Percentiles rank a stretch among this genome's conserved stretches.
phyloP scores from a whole-genome alignment of 2,113 vertebrate species.

The Malaclemys terrapin region DNA sequence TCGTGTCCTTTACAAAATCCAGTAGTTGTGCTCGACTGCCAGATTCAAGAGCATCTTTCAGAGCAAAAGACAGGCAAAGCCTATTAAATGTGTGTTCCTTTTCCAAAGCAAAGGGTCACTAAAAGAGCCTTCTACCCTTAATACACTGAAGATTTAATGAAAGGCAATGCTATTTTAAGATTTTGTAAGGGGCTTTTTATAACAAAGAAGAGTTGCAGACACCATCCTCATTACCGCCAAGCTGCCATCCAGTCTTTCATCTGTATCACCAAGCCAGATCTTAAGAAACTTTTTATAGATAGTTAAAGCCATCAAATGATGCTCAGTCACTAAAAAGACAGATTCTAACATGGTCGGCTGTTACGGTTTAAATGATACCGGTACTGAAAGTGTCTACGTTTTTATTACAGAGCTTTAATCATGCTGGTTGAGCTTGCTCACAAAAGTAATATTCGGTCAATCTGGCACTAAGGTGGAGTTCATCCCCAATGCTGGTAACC shows the following conservation, averaged over 20 bases:
- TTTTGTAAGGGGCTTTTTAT: slow-evolving; percentile 63
- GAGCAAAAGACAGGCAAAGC: slow-evolving; percentile 40
- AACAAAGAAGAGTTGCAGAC: slow-evolving; percentile 65
- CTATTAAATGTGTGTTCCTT: slow-evolving; percentile 38
- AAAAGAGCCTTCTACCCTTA: slow-evolving; percentile 60
- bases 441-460: not conserved
- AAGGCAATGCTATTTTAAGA: slow-evolving; percentile 76
- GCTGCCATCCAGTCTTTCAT: slow-evolving; percentile 63
- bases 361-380: slow-evolving; percentile 59
- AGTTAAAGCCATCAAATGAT: slow-evolving; percentile 58
- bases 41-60: slow-evolving; percentile 7
- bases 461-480: slow-evolving; percentile 22
- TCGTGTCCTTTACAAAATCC: slow-evolving; percentile 37
- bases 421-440: slow-evolving; percentile 1
- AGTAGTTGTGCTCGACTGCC: slow-evolving; percentile 1
- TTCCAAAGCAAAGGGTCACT: slow-evolving; percentile 57
- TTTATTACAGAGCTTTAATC: slow-evolving; percentile 62
- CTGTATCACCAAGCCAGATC: slow-evolving; percentile 21
- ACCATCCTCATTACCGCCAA: slow-evolving; percentile 62
- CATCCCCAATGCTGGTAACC: slow-evolving; percentile 1
- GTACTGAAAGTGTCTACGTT: slow-evolving; percentile 43
- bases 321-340: slow-evolving; percentile 51
- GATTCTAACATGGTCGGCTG: slow-evolving; percentile 39
- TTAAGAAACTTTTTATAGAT: slow-evolving; percentile 49
- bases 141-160: slow-evolving; percentile 70